A percentile compares a stretch with the other conserved stretches of the same genome.
Conservation (phyloP, 2,113 vertebrate species). For the Opisthocomus hoazin region DNA sequence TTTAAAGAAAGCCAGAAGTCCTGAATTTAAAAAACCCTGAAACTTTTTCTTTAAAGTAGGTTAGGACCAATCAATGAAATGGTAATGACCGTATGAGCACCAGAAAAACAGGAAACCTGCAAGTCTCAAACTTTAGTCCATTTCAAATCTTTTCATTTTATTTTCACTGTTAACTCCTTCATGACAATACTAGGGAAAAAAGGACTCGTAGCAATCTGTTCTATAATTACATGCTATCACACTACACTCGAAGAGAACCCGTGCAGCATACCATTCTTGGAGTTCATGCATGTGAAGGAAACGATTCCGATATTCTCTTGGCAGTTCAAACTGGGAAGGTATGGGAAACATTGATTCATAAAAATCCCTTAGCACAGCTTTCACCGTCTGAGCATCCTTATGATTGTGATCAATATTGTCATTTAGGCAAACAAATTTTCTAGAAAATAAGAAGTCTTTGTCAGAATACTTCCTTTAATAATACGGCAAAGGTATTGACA, state of each 20-base stretch:
- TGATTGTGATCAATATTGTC: constrained; percentile 98
- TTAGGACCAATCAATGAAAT: not conserved
- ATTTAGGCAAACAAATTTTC: constrained; percentile 98
- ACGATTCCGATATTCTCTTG: constrained; percentile 93
- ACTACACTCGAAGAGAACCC: not conserved
- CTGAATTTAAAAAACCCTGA: not conserved
- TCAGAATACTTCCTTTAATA: not conserved
- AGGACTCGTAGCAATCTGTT: not conserved
- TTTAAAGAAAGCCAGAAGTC: not conserved
- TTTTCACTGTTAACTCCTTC: not conserved
- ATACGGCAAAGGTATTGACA: not conserved
- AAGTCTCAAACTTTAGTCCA: not conserved
- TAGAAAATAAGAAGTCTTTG: constrained; percentile 43
- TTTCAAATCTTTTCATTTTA: not conserved
- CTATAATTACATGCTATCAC: not conserved
- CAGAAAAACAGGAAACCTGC: not conserved
- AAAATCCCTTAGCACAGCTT: constrained; percentile 95
- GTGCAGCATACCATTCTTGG: constrained; percentile 84
- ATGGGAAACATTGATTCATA: constrained; percentile 98
- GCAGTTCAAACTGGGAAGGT: constrained; percentile 93
- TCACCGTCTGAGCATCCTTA: constrained; percentile 93
- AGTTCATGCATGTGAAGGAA: constrained; percentile 96
- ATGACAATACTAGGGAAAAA: not conserved
- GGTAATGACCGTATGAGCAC: not conserved
- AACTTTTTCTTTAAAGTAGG: not conserved